A percentile compares a stretch with the other conserved stretches of the same genome.
Evolutionary conservation across 2,113 vertebrate genomes (phyloP).

Genomic region (Lucifuga dentata): DNA sequence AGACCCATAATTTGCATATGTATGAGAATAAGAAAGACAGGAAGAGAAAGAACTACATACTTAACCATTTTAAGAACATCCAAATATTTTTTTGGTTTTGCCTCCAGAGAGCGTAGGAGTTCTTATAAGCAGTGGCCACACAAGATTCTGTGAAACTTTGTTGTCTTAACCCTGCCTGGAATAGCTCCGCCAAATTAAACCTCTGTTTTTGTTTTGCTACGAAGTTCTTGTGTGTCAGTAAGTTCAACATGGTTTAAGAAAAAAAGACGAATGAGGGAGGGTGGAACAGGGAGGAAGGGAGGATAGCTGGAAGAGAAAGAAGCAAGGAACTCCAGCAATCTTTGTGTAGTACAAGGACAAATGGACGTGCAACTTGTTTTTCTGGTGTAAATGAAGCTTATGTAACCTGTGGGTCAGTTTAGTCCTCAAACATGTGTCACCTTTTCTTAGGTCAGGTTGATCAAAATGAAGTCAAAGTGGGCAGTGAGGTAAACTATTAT

Average conservation of each 20-base stretch:
- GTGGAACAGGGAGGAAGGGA: not conserved
- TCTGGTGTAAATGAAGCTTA: constrained; percentile 36
- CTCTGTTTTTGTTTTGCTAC: constrained; percentile 60
- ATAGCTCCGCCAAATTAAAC: constrained; percentile 66
- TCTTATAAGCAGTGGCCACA: constrained; percentile 6
- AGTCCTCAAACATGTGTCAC: constrained; percentile 26
- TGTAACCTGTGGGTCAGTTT: constrained; percentile 42
- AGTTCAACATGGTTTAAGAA: constrained; percentile 18
- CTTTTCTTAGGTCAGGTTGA: constrained; percentile 24
- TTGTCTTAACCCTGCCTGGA: constrained; percentile 73
- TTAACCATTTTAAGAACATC: constrained; percentile 25
- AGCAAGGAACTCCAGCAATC: not conserved
- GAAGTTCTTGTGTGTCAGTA: constrained; percentile 22
- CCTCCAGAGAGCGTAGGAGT: constrained; percentile 27
- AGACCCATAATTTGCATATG: not conserved
- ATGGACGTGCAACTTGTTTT: no score
- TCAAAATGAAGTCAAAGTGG: constrained; percentile 42
- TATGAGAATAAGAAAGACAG: not conserved
- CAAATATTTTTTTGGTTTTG: constrained; percentile 54
- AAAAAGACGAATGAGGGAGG: not conserved
- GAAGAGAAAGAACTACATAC: no score
- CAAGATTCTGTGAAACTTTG: constrained; percentile 25
- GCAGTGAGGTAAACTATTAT: no score
- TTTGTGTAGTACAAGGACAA: no score
- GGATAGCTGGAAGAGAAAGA: not conserved